Evolutionary conservation across 2,888 invertebrate genomes (phyloP).

Genomic region (Hybos culiciformis): DNA sequence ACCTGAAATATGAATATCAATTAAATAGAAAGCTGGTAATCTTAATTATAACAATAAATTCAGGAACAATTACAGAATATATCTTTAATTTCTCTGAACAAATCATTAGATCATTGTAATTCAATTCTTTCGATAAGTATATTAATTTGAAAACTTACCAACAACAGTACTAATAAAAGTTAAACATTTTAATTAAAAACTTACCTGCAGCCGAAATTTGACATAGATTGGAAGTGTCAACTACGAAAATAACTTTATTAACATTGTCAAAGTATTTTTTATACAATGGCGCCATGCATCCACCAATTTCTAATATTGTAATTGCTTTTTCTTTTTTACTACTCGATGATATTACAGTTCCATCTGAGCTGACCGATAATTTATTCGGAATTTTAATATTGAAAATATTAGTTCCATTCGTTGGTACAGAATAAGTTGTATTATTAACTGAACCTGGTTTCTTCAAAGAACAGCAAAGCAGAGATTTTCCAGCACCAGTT

Average conservation of each 20-base stretch:
- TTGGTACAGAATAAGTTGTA: constrained; percentile 65
- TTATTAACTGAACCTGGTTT: constrained; percentile 55
- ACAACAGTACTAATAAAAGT: neutral
- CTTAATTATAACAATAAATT: neutral
- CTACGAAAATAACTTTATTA: constrained; percentile 61
- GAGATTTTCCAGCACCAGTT: constrained; percentile 66
- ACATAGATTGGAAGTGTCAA: constrained; percentile 72
- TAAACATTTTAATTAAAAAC: neutral
- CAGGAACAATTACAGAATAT: neutral
- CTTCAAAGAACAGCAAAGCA: constrained; percentile 59
- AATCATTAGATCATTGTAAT: neutral
- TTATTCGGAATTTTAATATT: constrained; percentile 42
- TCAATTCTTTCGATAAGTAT: neutral
- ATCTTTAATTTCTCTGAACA: neutral
- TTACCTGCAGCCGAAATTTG: constrained; percentile 66
- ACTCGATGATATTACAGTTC: neutral
- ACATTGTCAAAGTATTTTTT: constrained; percentile 54
- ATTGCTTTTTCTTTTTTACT: constrained; percentile 42
- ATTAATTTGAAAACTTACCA: neutral
- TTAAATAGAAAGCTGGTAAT: neutral
- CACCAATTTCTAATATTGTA: constrained; percentile 60
- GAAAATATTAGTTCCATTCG: constrained; percentile 65
- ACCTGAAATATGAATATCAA: constrained; percentile 46
- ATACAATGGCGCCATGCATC: constrained; percentile 73
- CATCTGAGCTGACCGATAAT: constrained; percentile 7